A percentile compares a stretch with the other conserved stretches of the same genome.
These are phyloP conservation scores for Alosa sapidissima DNA, from an alignment of 2,797 vertebrate species.

Conservation along the genomic window DNA sequence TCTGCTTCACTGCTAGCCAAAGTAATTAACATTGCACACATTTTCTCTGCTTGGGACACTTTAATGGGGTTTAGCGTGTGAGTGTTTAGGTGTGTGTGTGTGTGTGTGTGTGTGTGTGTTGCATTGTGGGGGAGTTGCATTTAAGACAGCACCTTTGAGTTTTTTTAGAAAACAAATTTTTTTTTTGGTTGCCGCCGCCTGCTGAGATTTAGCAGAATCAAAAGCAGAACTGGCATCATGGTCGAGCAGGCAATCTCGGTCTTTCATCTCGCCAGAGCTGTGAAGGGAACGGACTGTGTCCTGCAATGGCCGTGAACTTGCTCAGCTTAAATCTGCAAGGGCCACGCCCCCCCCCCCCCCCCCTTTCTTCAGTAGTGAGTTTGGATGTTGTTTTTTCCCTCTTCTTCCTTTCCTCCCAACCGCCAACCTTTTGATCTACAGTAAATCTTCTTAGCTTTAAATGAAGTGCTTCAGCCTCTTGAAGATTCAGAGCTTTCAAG, in stretches of 20 bases:
- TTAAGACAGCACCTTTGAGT: slow-evolving; percentile 55
- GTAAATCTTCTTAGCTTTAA: slow-evolving; percentile 81
- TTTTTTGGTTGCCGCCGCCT: slow-evolving; percentile 56
- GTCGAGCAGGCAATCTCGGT: slow-evolving; percentile 61
- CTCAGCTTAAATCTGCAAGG: slow-evolving; percentile 68
- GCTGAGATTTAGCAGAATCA: slow-evolving; percentile 64
- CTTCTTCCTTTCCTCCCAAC: slow-evolving; percentile 45
- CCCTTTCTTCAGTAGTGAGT: slow-evolving; percentile 56
- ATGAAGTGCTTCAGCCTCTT: slow-evolving; percentile 77
- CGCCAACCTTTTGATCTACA: slow-evolving; percentile 77
- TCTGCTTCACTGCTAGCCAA: slow-evolving; percentile 56
- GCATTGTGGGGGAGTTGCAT: neutral
- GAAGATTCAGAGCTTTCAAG: slow-evolving; percentile 73
- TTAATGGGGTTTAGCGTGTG: slow-evolving; percentile 41
- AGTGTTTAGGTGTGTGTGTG: neutral
- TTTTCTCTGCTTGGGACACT: slow-evolving; percentile 47
- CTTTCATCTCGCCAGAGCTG: slow-evolving; percentile 70
- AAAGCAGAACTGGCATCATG: slow-evolving; percentile 46
- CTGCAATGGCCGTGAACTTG: slow-evolving; percentile 73
- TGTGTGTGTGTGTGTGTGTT: slow-evolving; percentile 12
- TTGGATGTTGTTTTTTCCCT: slow-evolving; percentile 64
- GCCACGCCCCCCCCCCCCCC: slow-evolving; percentile 47
- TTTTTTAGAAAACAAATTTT: slow-evolving; percentile 64
- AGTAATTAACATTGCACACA: slow-evolving; percentile 61
- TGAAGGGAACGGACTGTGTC: slow-evolving; percentile 69